Percentiles rank a stretch among this genome's conserved stretches.
These are phyloP conservation scores for Barbus barbus DNA, from an alignment of 2,113 vertebrate species.

Conservation along the genomic window DNA sequence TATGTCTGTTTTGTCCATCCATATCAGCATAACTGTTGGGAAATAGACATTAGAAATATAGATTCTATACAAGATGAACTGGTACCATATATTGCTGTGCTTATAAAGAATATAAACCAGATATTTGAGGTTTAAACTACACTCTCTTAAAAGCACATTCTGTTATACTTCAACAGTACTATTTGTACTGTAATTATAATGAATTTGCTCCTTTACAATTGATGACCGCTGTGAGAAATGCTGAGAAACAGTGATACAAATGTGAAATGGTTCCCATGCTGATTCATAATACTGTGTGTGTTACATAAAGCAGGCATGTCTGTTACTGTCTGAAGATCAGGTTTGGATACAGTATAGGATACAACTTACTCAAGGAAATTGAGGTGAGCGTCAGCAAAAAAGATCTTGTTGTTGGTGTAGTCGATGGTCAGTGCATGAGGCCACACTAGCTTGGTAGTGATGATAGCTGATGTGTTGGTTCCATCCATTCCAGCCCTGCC, in stretches of 20 bases:
- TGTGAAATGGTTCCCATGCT: not conserved
- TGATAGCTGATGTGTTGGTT: conserved; percentile 84
- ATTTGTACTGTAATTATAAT: no score
- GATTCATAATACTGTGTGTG: not conserved
- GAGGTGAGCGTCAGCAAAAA: conserved; percentile 96
- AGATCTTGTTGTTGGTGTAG: conserved; percentile 93
- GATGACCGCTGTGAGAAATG: not conserved
- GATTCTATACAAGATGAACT: not conserved
- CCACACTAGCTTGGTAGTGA: conserved; percentile 93
- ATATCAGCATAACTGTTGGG: conserved; percentile 86
- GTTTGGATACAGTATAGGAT: not conserved
- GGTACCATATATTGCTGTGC: not conserved
- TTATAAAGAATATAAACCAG: no score
- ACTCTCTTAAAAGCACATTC: no score
- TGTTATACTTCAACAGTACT: no score
- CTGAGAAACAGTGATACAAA: no score
- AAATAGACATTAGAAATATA: not conserved
- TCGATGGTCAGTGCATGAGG: conserved; percentile 96
- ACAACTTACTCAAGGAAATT: conserved; percentile 94
- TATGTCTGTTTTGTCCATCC: conserved; percentile 87
- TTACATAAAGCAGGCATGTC: not conserved
- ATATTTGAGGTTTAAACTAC: no score
- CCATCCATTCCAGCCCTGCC: conserved; percentile 94
- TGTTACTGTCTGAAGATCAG: not conserved
- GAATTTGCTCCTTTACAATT: not conserved